A percentile compares a stretch with the other conserved stretches of the same genome.
Evolutionary conservation across 2,888 invertebrate species (phyloP).

Genomic region (Gryllus longicercus): DNA sequence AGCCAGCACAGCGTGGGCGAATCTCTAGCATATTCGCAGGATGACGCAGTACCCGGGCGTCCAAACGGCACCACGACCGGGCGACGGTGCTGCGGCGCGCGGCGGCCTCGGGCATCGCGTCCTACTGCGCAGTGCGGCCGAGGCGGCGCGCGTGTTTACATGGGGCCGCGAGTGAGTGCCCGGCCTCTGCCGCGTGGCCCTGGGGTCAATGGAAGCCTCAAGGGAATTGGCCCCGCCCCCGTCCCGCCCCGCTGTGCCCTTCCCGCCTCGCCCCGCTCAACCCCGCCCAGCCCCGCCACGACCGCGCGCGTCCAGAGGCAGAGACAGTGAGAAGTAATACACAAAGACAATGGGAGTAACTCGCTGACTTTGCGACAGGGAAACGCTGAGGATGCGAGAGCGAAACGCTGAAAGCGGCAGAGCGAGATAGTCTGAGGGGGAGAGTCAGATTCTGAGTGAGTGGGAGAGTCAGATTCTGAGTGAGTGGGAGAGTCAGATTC

Average conservation of each 20-base stretch:
- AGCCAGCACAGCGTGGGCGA: too few relatives aligned
- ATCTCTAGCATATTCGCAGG: too few relatives aligned
- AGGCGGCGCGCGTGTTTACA: not conserved
- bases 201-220: conserved; percentile 10
- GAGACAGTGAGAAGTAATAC: not conserved
- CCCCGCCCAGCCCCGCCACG: too few relatives aligned
- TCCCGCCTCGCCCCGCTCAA: too few relatives aligned
- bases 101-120: not conserved
- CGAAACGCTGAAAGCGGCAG: too few relatives aligned
- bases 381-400: too few relatives aligned
- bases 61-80: not conserved
- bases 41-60: not conserved
- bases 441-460: too few relatives aligned
- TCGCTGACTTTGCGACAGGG: not conserved
- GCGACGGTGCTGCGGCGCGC: not conserved
- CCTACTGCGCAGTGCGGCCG: not conserved
- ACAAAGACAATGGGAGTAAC: not conserved
- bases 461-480: too few relatives aligned
- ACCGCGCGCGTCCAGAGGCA: not conserved
- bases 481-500: too few relatives aligned
- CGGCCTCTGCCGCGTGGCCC: not conserved
- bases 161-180: not conserved
- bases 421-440: too few relatives aligned
- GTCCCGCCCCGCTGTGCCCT: too few relatives aligned
- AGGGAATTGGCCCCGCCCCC: not conserved